Conservation (phyloP, 2,888 invertebrate species). For the Microplitis deprimator region DNA sequence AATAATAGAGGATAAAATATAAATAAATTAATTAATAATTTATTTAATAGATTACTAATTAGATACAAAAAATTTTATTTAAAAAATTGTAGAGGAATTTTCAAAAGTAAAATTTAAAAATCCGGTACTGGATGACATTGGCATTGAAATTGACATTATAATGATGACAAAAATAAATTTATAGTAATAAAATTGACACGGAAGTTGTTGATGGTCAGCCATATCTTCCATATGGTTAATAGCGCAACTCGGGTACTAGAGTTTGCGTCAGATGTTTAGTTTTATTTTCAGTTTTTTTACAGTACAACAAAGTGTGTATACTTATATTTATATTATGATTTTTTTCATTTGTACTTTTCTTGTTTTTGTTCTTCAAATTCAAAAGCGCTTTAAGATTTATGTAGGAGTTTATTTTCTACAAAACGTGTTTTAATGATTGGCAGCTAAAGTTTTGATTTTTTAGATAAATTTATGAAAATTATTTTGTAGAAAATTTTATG, state of each 20-base stretch:
- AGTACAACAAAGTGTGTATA: no score
- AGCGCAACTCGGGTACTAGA: slow-evolving; percentile 13
- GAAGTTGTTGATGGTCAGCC: slow-evolving; percentile 18
- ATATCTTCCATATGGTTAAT: slow-evolving; percentile 35
- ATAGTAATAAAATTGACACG: slow-evolving; percentile 28
- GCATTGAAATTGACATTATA: neutral
- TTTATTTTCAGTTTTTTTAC: slow-evolving; percentile 19
- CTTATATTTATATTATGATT: no score
- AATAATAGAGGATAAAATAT: no score
- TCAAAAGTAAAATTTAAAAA: neutral
- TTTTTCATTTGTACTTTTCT: no score
- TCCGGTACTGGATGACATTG: neutral
- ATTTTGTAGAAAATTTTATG: no score
- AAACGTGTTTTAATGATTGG: no score
- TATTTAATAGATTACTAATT: neutral
- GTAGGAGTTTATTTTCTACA: no score
- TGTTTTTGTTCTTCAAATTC: no score
- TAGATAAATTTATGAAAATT: no score
- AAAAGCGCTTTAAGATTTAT: no score
- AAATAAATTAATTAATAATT: no score
- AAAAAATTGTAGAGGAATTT: neutral
- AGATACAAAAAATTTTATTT: neutral
- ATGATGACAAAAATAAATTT: slow-evolving; percentile 1
- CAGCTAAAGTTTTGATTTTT: no score
- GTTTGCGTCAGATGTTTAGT: slow-evolving; percentile 30